Evolutionary conservation across 2,113 vertebrate genomes (phyloP).

Genomic region (Jaculus jaculus): DNA sequence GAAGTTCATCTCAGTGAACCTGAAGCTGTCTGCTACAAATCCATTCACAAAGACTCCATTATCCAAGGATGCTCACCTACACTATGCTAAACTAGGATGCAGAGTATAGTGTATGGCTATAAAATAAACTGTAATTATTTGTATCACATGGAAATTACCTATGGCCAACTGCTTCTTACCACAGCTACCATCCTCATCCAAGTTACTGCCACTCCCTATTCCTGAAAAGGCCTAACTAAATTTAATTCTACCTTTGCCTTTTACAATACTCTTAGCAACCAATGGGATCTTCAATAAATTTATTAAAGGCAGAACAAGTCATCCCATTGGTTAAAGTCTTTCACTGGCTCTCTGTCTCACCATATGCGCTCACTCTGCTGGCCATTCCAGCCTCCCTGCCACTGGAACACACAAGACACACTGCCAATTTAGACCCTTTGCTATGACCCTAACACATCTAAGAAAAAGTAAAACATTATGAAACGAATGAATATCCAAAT

Average conservation of each 20-base stretch:
- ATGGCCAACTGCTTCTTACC: background rate
- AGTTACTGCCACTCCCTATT: background rate
- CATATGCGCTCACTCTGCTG: background rate
- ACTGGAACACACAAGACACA: background rate
- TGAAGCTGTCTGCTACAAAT: too few relatives aligned
- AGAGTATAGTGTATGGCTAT: background rate
- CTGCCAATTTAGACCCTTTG: background rate
- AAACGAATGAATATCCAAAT: background rate
- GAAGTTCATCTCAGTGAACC: too few relatives aligned
- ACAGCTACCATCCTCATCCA: background rate
- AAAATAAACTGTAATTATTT: background rate
- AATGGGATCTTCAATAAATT: background rate
- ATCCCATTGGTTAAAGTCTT: background rate
- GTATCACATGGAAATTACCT: background rate
- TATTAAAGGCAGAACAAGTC: background rate
- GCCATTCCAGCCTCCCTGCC: background rate
- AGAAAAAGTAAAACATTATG: slow-evolving; percentile 1
- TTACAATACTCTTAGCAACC: background rate
- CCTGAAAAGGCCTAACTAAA: background rate
- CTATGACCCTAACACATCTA: background rate
- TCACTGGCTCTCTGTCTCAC: background rate
- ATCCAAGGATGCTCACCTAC: slow-evolving; percentile 3
- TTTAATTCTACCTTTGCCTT: background rate
- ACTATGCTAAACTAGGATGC: slow-evolving; percentile 17
- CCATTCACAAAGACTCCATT: background rate